phyloP scores from a whole-genome alignment of 2,797 vertebrate species.

The Tamandua tetradactyla region DNA sequence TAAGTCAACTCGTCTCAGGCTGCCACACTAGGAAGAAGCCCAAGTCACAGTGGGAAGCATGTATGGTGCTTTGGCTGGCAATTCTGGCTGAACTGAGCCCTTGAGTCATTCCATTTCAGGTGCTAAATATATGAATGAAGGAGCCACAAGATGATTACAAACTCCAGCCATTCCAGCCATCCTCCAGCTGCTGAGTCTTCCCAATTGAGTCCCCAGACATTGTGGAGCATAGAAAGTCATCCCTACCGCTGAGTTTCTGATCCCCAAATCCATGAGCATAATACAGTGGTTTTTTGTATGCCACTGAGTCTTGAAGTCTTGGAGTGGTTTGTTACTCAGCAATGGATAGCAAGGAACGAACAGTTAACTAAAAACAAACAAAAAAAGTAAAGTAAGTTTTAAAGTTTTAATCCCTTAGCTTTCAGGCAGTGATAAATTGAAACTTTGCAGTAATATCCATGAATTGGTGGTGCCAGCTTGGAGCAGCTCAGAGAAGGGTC shows the following conservation, averaged over 20 bases:
- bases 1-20: background rate
- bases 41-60: background rate
- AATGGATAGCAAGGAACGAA: background rate
- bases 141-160: background rate
- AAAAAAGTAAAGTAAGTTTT: background rate
- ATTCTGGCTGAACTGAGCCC: background rate
- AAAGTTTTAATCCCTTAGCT: background rate
- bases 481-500: background rate
- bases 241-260: background rate
- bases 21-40: background rate
- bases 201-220: background rate
- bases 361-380: background rate
- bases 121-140: background rate
- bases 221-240: background rate
- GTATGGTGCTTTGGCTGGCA: background rate
- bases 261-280: background rate
- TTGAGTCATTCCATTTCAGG: background rate
- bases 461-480: background rate
- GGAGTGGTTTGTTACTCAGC: background rate
- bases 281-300: slow-evolving; percentile 23
- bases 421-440: background rate
- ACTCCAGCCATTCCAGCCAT: background rate
- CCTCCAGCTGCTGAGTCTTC: background rate
- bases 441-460: slow-evolving; percentile 21
- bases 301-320: background rate